Evolutionary conservation across 2,113 vertebrate genomes (phyloP).

Genomic region (Silurus glanis): DNA sequence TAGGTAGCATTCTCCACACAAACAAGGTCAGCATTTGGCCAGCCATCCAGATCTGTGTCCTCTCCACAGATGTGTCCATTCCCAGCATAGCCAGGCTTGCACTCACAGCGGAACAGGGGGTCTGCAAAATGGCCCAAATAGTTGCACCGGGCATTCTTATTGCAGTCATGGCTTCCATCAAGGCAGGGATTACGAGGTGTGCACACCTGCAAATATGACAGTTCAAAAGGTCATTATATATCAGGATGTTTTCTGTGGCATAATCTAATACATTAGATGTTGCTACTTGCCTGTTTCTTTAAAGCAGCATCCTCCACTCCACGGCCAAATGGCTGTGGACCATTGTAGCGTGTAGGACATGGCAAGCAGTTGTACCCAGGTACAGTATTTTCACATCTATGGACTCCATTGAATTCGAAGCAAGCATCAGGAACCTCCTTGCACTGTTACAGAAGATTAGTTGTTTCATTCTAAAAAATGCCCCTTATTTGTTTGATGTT

Average conservation of each 20-base stretch:
- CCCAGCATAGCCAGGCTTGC: conserved; percentile 93
- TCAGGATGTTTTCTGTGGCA: neutral
- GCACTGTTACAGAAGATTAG: conserved; percentile 74
- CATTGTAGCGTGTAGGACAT: conserved; percentile 88
- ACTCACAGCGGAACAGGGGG: conserved; percentile 96
- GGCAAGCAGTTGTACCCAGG: conserved; percentile 96
- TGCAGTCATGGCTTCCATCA: conserved; percentile 94
- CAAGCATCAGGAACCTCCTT: conserved; percentile 89
- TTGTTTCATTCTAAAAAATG: neutral
- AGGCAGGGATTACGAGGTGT: conserved; percentile 93
- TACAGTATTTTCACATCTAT: conserved; percentile 91
- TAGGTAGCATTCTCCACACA: conserved; percentile 98
- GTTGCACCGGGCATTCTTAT: conserved; percentile 95
- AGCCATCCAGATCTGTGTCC: conserved; percentile 95
- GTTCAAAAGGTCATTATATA: neutral
- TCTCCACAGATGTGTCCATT: conserved; percentile 97
- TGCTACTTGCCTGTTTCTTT: conserved; percentile 86
- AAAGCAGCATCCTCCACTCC: conserved; percentile 84
- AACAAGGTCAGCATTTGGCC: conserved; percentile 91
- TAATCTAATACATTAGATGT: neutral
- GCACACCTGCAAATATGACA: conserved; percentile 78
- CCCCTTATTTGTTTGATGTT: neutral
- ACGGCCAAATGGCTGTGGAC: conserved; percentile 87
- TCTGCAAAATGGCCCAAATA: conserved; percentile 95
- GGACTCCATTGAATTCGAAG: conserved; percentile 86